These are phyloP conservation scores for Euwallacea fornicatus DNA, from an alignment of 1,140 invertebrate genomes.

Conservation along the genomic window DNA sequence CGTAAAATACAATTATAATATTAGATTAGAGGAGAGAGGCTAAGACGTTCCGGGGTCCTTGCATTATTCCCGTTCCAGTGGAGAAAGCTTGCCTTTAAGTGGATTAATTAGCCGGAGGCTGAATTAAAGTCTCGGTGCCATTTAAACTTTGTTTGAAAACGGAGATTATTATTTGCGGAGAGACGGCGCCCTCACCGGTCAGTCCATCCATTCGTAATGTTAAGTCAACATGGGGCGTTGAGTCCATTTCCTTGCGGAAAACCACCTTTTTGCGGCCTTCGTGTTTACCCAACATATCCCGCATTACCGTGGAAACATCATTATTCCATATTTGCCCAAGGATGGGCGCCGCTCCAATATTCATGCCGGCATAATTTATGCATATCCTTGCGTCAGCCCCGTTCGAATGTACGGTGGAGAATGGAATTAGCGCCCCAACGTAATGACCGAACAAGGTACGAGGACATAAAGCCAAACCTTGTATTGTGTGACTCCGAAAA, in stretches of 20 bases:
- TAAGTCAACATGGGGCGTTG: slow-evolving; percentile 47
- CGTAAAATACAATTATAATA: slow-evolving; percentile 53
- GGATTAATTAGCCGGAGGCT: slow-evolving; percentile 16
- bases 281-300: slow-evolving; percentile 35
- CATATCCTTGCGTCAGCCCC: neutral
- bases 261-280: slow-evolving; percentile 39
- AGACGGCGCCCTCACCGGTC: slow-evolving; percentile 47
- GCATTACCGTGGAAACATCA: slow-evolving; percentile 2
- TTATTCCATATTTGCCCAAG: slow-evolving; percentile 33
- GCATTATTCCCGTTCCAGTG: slow-evolving; percentile 17
- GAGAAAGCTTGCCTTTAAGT: slow-evolving; percentile 15
- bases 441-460: slow-evolving; percentile 25
- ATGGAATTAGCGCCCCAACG: slow-evolving; percentile 9
- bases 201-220: slow-evolving; percentile 52
- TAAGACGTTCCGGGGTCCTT: slow-evolving; percentile 22
- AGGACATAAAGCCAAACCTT: slow-evolving; percentile 22
- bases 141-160: slow-evolving; percentile 49
- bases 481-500: neutral
- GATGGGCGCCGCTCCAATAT: slow-evolving; percentile 7
- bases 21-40: slow-evolving; percentile 48
- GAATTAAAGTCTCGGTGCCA: slow-evolving; percentile 3
- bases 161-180: slow-evolving; percentile 53
- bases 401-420: neutral
- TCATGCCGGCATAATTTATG: slow-evolving; percentile 1
- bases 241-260: slow-evolving; percentile 33